Evolutionary conservation across 2,888 invertebrate species (phyloP).

Genomic region (Psylliodes chrysocephalus): DNA sequence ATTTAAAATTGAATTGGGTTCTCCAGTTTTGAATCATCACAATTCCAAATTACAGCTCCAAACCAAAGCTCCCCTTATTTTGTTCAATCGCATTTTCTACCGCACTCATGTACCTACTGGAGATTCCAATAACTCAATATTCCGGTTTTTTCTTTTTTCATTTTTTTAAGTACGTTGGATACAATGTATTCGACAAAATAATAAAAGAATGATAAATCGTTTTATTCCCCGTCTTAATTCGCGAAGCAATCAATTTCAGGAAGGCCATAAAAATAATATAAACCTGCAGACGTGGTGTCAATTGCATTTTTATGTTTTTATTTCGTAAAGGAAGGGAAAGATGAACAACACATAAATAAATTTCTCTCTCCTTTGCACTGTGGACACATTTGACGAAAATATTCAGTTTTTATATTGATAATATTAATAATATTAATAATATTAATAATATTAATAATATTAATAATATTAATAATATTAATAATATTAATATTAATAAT

Average conservation of each 20-base stretch:
- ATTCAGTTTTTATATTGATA: too few relatives aligned
- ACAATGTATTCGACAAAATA: constrained; percentile 56
- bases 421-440: too few relatives aligned
- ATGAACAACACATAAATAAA: constrained; percentile 61
- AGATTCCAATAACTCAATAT: not conserved
- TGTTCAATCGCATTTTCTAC: too few relatives aligned
- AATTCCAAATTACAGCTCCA: too few relatives aligned
- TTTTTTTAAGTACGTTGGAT: constrained; percentile 15
- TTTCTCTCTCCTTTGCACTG: constrained; percentile 48
- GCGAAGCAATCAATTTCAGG: constrained; percentile 58
- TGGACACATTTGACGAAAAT: too few relatives aligned
- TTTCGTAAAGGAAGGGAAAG: constrained; percentile 51
- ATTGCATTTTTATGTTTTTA: constrained; percentile 64
- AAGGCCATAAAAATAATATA: constrained; percentile 62
- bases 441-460: too few relatives aligned
- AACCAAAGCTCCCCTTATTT: too few relatives aligned
- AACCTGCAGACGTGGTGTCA: constrained; percentile 64
- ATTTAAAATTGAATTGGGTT: too few relatives aligned
- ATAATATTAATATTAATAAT: too few relatives aligned
- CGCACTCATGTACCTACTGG: too few relatives aligned
- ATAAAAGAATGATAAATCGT: constrained; percentile 60
- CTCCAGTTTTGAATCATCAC: too few relatives aligned
- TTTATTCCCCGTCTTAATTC: constrained; percentile 57
- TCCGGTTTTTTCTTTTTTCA: constrained; percentile 1
- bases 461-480: too few relatives aligned